Percentiles rank a stretch among this genome's conserved stretches.
These are phyloP conservation scores for Melinaea marsaeus DNA, from an alignment of 2,888 invertebrate genomes.

Conservation along the genomic window DNA sequence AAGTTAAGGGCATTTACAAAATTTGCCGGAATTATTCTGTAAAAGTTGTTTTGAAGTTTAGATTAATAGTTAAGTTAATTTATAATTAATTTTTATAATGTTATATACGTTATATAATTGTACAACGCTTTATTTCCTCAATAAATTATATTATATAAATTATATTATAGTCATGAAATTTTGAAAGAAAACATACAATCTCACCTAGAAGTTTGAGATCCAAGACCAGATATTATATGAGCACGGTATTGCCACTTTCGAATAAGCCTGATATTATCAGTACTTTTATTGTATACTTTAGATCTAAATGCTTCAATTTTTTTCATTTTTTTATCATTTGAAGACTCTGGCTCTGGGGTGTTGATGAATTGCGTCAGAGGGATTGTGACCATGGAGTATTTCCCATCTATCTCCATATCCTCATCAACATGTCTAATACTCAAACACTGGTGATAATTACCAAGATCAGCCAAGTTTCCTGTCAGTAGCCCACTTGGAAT, in stretches of 20 bases:
- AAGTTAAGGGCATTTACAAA: constrained; percentile 5
- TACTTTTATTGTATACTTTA: not conserved
- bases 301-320: not conserved
- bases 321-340: not conserved
- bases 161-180: too few species aligned
- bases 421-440: constrained; percentile 37
- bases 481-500: constrained; percentile 55
- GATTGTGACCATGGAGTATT: constrained; percentile 57
- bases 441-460: constrained; percentile 58
- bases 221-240: constrained; percentile 9
- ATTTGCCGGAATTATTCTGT: not conserved
- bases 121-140: too few species aligned
- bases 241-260: constrained; percentile 8
- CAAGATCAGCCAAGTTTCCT: constrained; percentile 60
- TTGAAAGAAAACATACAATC: too few species aligned
- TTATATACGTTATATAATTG: too few species aligned
- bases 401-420: constrained; percentile 53
- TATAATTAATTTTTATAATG: too few species aligned
- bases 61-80: not conserved
- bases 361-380: constrained; percentile 36
- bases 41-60: too few species aligned
- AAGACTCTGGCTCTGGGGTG: not conserved
- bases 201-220: constrained; percentile 8
- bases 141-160: too few species aligned
- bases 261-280: not conserved